Percentiles rank a stretch among this genome's conserved stretches.
phyloP scores from a whole-genome alignment of 2,113 vertebrate genomes.

The Gila orcuttii region DNA sequence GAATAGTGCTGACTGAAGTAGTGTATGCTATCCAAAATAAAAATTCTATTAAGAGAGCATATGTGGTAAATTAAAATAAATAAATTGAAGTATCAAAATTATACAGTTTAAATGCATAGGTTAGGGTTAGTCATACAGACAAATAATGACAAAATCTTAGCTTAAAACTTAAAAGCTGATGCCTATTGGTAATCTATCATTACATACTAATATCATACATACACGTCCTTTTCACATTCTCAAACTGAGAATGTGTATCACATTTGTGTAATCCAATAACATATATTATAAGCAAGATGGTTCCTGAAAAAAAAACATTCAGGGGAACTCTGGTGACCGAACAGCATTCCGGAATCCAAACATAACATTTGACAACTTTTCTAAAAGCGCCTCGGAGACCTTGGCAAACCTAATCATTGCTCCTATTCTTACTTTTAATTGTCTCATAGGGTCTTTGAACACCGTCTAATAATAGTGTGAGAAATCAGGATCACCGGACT shows the following conservation, averaged over 20 bases:
- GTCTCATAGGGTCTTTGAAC: constrained; percentile 4
- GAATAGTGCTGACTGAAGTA: not conserved
- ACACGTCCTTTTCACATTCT: not conserved
- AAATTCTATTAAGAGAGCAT: not conserved
- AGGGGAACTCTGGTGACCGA: not conserved
- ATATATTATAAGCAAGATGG: not conserved
- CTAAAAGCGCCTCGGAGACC: constrained; percentile 14
- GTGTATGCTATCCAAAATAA: not conserved
- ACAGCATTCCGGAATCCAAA: not conserved
- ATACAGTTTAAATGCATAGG: not conserved
- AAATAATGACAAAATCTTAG: not conserved
- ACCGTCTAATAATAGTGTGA: constrained; percentile 30
- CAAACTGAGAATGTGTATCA: not conserved
- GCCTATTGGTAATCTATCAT: not conserved
- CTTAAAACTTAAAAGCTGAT: not conserved
- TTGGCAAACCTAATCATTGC: not conserved
- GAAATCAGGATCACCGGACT: constrained; percentile 32
- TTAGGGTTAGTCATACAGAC: not conserved
- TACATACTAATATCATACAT: not conserved
- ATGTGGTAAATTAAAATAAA: not conserved
- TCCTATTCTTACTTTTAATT: constrained; percentile 8
- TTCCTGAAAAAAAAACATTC: not conserved
- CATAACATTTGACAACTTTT: constrained; percentile 30
- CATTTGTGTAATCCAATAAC: not conserved
- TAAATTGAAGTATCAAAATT: not conserved